Base-by-base conservation (phyloP, 2,888 invertebrate genomes). In the Sinelater perroti region DNA sequence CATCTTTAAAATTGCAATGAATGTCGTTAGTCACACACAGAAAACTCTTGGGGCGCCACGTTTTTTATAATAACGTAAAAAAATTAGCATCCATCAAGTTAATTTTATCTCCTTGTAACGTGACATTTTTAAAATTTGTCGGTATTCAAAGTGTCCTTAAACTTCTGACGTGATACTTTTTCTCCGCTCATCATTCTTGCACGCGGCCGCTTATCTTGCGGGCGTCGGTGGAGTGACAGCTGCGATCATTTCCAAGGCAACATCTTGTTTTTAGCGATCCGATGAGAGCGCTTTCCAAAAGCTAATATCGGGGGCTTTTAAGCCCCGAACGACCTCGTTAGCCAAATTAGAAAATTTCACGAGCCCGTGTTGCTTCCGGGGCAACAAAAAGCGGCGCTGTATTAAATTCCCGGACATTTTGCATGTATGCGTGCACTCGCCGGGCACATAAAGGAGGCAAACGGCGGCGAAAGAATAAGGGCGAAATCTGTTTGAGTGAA, bases 381-480 rank as follows among this genome's bases (percentile, higher is more conserved):
- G 20, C 11, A 36, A 33, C 33, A 38, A 20, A 18, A 20, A 38
- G 11, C 17, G 2, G 26, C 24, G 26, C 11, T 24, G 13, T 40
- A 40, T 40, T 40, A 40, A 40, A 40, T 40, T 40, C 40, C 40
- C 14, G 40, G 14, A n/a, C 24, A 21, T 40, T 38, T 21, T 24
- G 40, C 14, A 40, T 40, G 40, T 24, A 40, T 24, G 40, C 5
- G 14, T 40, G 3, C 26, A 24, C 26, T 14, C 30, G 45, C 17
- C 5, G 21, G 21, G 28, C 26, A 50, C 40, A 28, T 40, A 38
- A 38, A 50, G 28, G 36, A 38, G 40, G 20, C 28, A 50, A 36
- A 40, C 18, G 20, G 38, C 38, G 10, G 30, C 24, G 40, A 40
- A 35, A 26, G 50, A 49, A 51, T 51, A 40, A 51, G 28, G 26